phyloP scores from a whole-genome alignment of 1,140 invertebrate genomes.

The Argopecten irradians region DNA sequence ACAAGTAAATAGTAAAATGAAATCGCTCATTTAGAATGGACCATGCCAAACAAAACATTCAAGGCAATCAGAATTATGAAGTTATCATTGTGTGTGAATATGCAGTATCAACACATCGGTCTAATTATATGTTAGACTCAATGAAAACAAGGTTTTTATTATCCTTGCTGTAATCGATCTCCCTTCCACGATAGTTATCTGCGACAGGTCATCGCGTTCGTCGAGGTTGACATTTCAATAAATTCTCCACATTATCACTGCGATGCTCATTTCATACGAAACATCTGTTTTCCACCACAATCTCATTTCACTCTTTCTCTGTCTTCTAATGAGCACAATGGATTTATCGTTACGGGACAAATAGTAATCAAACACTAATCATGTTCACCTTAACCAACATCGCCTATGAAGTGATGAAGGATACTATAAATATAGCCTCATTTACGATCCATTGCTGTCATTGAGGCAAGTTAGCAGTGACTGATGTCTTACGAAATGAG shows the following conservation, averaged over 20 bases:
- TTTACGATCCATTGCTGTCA: too few relatives aligned
- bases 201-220: not conserved
- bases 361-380: not conserved
- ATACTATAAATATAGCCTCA: too few relatives aligned
- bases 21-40: too few relatives aligned
- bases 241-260: not conserved
- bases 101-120: not conserved
- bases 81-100: not conserved
- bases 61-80: too few relatives aligned
- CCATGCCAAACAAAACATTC: too few relatives aligned
- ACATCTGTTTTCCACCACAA: slow-evolving; percentile 16
- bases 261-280: not conserved
- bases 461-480: too few relatives aligned
- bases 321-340: not conserved
- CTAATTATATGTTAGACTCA: not conserved
- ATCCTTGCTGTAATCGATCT: not conserved
- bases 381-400: not conserved
- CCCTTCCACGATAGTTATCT: not conserved
- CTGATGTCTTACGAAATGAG: too few relatives aligned
- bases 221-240: slow-evolving; percentile 15
- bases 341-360: not conserved
- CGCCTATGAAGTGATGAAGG: too few relatives aligned
- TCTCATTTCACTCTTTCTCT: not conserved
- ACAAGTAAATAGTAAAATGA: too few relatives aligned
- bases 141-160: not conserved